Conservation (phyloP, 2,113 vertebrate genomes). For the Rhynchopsitta pachyrhyncha region DNA sequence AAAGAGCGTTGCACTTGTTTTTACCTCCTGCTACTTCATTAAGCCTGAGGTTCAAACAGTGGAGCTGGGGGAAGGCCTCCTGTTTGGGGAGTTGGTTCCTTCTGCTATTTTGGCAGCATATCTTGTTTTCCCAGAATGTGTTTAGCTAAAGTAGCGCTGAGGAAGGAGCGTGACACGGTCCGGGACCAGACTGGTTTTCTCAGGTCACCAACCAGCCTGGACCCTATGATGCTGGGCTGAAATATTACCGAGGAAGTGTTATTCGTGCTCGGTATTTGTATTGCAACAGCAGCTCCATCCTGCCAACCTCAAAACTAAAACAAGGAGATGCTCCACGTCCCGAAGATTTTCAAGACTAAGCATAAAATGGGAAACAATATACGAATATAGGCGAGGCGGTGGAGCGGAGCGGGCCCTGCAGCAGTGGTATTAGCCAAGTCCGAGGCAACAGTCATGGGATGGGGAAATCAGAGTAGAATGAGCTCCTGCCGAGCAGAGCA, state of each 20-base stretch:
- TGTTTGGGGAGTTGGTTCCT: constrained; percentile 34
- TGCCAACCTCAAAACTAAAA: neutral
- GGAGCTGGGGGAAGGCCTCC: neutral
- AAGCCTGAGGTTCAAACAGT: neutral
- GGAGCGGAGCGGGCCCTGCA: neutral
- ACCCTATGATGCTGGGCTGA: neutral
- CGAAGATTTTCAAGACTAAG: neutral
- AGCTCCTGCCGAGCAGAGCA: neutral
- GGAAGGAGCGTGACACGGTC: neutral
- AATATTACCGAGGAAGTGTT: neutral
- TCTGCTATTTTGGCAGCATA: constrained; percentile 61
- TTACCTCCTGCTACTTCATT: neutral
- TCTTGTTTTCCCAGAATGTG: constrained; percentile 9
- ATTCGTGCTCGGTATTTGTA: neutral
- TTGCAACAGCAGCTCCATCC: neutral
- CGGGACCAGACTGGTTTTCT: constrained; percentile 22
- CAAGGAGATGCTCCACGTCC: neutral
- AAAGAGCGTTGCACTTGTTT: neutral
- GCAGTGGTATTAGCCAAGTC: neutral
- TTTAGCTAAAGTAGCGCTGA: neutral
- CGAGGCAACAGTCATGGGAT: neutral
- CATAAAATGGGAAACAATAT: rapidly evolving
- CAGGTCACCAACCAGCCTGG: constrained; percentile 24
- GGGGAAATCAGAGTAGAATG: neutral
- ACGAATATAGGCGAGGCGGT: rapidly evolving